phyloP scores from a whole-genome alignment of 64 coral and sea anemone species.

The Actinia equina region DNA sequence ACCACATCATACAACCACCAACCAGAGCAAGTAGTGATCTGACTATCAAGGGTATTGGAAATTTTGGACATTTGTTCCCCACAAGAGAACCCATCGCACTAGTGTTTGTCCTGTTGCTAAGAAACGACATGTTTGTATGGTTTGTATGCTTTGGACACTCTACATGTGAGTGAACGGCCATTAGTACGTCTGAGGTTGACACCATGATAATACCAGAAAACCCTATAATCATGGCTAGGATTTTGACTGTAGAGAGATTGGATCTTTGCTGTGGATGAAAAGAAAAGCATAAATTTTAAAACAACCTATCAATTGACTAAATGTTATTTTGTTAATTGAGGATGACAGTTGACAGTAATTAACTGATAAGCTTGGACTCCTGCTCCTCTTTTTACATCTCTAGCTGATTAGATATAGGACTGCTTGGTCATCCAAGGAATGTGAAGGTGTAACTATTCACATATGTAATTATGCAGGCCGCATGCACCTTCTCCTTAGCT shows the following conservation, averaged over 20 bases:
- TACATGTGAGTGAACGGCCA: background rate
- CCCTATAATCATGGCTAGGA: slow-evolving; percentile 28
- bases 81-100: background rate
- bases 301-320: no score
- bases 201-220: slow-evolving; percentile 32
- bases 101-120: background rate
- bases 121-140: background rate
- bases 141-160: background rate
- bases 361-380: no score
- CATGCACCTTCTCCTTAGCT: no score
- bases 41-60: background rate
- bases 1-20: slow-evolving; percentile 79
- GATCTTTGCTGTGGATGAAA: background rate
- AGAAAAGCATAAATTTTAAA: background rate
- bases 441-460: no score
- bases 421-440: no score
- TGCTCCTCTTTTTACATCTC: no score
- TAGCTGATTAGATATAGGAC: no score
- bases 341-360: no score
- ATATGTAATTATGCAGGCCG: no score
- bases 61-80: background rate
- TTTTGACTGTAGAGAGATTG: background rate
- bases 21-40: slow-evolving; percentile 51
- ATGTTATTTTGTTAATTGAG: no score
- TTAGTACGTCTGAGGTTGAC: slow-evolving; percentile 24